Evolutionary conservation across 2,113 vertebrate genomes (phyloP).

Genomic region (Centrocercus urophasianus): DNA sequence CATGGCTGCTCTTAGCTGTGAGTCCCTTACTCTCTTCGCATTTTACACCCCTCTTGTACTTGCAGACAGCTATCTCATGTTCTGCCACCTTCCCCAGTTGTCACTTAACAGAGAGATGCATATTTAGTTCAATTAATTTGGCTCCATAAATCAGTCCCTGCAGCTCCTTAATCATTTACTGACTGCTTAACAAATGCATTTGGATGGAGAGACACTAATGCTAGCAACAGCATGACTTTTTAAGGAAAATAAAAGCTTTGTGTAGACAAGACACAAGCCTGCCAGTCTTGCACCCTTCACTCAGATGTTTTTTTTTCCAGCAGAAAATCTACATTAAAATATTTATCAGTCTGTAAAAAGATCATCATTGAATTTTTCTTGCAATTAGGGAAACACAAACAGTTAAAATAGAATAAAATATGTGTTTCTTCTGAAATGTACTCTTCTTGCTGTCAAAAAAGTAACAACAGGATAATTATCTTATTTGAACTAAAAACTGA

Average conservation of each 20-base stretch:
- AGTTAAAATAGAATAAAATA: constrained; percentile 76
- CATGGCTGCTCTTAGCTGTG: not conserved
- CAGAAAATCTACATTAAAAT: constrained; percentile 54
- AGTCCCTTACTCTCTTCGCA: not conserved
- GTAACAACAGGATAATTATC: constrained; percentile 66
- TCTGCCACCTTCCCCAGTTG: constrained; percentile 31
- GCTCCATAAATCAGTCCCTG: constrained; percentile 57
- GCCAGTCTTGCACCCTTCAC: constrained; percentile 49
- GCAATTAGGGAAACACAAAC: constrained; percentile 73
- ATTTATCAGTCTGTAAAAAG: constrained; percentile 72
- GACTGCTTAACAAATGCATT: constrained; percentile 66
- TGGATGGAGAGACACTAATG: constrained; percentile 48
- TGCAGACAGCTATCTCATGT: not conserved
- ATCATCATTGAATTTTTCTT: constrained; percentile 72
- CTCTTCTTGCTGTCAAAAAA: constrained; percentile 65
- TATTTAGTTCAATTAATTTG: constrained; percentile 68
- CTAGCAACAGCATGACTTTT: constrained; percentile 38
- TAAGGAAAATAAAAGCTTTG: constrained; percentile 59
- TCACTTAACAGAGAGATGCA: not conserved
- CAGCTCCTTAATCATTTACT: constrained; percentile 70
- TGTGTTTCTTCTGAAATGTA: constrained; percentile 57
- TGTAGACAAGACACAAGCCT: constrained; percentile 51
- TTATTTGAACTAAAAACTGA: constrained; percentile 72
- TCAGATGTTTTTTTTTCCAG: constrained; percentile 14
- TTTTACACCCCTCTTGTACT: not conserved